Conservation (phyloP, 30 jellyfish, hydroid and myxozoan genomes). For the Aurelia aurita complex sp. Pacific region DNA sequence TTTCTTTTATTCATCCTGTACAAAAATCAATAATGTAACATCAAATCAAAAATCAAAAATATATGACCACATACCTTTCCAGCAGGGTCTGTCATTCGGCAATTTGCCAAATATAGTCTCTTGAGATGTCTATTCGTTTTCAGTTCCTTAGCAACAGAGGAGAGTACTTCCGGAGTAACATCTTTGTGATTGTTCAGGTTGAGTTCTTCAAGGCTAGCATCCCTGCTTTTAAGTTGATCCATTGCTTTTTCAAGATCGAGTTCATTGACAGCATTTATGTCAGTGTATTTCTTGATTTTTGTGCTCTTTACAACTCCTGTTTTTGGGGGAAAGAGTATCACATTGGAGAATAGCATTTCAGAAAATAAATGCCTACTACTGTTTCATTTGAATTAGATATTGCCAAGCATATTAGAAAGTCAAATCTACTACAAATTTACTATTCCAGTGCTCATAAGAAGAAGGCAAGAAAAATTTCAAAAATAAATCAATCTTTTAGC, state of each 20-base stretch:
- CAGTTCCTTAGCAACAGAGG: constrained; percentile 66
- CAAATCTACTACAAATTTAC: no score
- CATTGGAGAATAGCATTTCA: no score
- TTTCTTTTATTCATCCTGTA: no score
- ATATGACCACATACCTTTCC: constrained; percentile 45
- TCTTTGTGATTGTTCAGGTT: constrained; percentile 91
- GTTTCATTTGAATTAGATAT: no score
- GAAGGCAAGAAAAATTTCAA: no score
- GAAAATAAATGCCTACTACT: no score
- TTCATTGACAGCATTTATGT: constrained; percentile 87
- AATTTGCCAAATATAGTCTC: constrained; percentile 74
- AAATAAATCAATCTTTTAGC: no score
- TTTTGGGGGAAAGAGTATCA: not conserved
- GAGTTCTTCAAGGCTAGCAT: constrained; percentile 71
- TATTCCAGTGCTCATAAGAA: no score
- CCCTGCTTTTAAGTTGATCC: constrained; percentile 52
- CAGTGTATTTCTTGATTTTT: constrained; percentile 79
- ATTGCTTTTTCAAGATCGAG: constrained; percentile 80
- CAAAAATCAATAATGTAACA: no score
- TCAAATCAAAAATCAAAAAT: not conserved
- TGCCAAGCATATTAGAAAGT: no score
- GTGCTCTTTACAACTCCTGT: constrained; percentile 84
- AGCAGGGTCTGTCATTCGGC: constrained; percentile 70
- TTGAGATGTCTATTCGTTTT: constrained; percentile 53
- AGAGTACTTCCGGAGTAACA: constrained; percentile 58